These are phyloP conservation scores for Aselliscus stoliczkanus DNA, from an alignment of 2,797 vertebrate genomes.

Conservation along the genomic window DNA sequence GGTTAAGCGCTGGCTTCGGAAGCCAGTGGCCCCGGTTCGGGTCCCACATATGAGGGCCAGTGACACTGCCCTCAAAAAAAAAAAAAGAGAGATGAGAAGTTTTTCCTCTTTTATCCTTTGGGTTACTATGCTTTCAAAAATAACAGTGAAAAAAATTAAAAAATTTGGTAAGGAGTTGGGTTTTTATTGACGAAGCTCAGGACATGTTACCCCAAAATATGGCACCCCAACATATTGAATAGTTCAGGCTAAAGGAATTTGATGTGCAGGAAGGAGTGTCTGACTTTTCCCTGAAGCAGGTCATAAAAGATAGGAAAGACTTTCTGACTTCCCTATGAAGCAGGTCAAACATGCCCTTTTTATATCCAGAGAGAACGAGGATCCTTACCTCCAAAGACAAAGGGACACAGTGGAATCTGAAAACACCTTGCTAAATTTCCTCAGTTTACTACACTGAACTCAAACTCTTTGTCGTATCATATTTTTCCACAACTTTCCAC, in stretches of 20 bases:
- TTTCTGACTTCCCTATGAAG: not conserved
- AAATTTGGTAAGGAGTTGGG: not conserved
- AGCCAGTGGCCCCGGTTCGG: too few relatives aligned
- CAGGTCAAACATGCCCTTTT: not conserved
- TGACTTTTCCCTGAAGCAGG: not conserved
- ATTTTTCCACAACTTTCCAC: not conserved
- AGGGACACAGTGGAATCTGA: not conserved
- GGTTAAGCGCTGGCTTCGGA: too few relatives aligned
- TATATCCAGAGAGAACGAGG: not conserved
- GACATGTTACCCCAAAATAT: not conserved
- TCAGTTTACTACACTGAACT: not conserved
- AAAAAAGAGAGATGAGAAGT: not conserved
- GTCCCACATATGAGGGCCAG: too few relatives aligned
- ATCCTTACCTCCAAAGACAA: not conserved
- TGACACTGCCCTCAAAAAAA: too few relatives aligned
- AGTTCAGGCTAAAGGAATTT: not conserved
- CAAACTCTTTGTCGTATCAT: not conserved
- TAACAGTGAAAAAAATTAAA: not conserved
- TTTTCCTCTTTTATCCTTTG: not conserved
- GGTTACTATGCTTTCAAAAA: not conserved
- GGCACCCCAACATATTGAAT: not conserved
- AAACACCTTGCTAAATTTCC: not conserved
- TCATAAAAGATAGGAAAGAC: not conserved
- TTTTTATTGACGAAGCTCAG: not conserved
- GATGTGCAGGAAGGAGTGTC: not conserved